A percentile compares a stretch with the other conserved stretches of the same genome.
Conservation (phyloP, 2,888 invertebrate species). For the Nomada ferruginata region DNA sequence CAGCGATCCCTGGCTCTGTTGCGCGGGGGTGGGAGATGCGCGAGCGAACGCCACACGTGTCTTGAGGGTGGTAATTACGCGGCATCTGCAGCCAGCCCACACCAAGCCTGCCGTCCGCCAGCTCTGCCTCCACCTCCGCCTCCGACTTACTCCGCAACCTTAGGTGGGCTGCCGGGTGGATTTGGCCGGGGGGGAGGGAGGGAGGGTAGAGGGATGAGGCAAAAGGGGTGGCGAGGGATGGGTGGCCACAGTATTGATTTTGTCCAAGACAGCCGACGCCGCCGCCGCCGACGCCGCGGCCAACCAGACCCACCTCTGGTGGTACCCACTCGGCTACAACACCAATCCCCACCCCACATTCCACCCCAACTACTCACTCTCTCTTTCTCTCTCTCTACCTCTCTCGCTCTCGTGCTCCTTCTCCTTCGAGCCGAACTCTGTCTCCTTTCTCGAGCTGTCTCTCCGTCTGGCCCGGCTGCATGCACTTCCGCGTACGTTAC, state of each 20-base stretch:
- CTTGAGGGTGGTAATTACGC: conserved; percentile 85
- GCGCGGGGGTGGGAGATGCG: conserved; percentile 71
- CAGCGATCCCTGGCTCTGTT: conserved; percentile 47
- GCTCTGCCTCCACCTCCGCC: conserved; percentile 71
- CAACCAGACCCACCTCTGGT: conserved; percentile 84
- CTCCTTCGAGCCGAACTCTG: conserved; percentile 57
- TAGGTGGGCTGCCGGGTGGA: conserved; percentile 75
- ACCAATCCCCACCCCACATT: conserved; percentile 70
- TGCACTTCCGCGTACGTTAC: conserved; percentile 2
- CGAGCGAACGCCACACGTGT: conserved; percentile 83
- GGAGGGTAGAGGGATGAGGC: conserved; percentile 70
- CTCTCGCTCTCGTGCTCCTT: conserved; percentile 45
- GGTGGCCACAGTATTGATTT: conserved; percentile 84
- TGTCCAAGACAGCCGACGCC: conserved; percentile 84
- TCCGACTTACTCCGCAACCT: conserved; percentile 81
- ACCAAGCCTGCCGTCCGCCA: conserved; percentile 72
- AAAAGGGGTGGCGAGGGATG: conserved; percentile 76
- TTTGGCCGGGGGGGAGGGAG: conserved; percentile 67
- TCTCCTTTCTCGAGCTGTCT: conserved; percentile 35
- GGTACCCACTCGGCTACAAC: conserved; percentile 81
- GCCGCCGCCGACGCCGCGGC: conserved; percentile 82
- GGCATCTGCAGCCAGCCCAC: conserved; percentile 83
- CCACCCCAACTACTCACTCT: conserved; percentile 65
- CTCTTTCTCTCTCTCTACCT: conserved; percentile 50
- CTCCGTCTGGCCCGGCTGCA: conserved; percentile 8